A percentile compares a stretch with the other conserved stretches of the same genome.
phyloP scores from a whole-genome alignment of 2,797 vertebrate species.

The Monodelphis domestica region DNA sequence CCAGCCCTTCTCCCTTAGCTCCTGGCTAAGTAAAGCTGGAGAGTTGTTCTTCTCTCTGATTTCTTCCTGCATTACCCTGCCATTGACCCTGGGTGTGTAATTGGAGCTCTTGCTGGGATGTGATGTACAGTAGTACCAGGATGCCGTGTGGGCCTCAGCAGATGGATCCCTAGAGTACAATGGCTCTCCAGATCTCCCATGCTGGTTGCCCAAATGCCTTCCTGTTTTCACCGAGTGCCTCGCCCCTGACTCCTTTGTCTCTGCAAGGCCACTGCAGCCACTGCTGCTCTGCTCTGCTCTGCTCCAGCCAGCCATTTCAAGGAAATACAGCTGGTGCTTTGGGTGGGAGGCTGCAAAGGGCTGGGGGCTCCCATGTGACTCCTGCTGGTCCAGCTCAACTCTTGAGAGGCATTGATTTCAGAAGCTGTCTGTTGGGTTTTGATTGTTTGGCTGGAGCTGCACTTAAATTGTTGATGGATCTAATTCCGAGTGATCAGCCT shows the following conservation, averaged over 20 bases:
- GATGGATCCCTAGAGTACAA: conserved; percentile 76
- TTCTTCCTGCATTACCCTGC: conserved; percentile 65
- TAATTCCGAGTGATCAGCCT: conserved; percentile 73
- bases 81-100: conserved; percentile 62
- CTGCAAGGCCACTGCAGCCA: conserved; percentile 52
- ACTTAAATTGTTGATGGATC: conserved; percentile 67
- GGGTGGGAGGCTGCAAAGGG: conserved; percentile 60
- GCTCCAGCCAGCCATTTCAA: conserved; percentile 60
- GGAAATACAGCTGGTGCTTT: conserved; percentile 63
- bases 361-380: conserved; percentile 40
- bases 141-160: conserved; percentile 72
- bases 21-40: conserved; percentile 42
- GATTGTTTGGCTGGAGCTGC: conserved; percentile 73
- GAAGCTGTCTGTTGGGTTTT: conserved; percentile 74
- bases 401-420: conserved; percentile 73
- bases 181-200: conserved; percentile 61
- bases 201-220: conserved; percentile 74
- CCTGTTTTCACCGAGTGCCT: conserved; percentile 76
- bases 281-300: conserved; percentile 29
- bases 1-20: conserved; percentile 42
- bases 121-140: conserved; percentile 42
- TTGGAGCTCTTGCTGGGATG: conserved; percentile 65
- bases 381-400: conserved; percentile 60
- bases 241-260: conserved; percentile 67
- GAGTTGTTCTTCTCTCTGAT: conserved; percentile 51